Base-by-base conservation (phyloP, 1,140 invertebrate species). In the Teleopsis dalmanni region DNA sequence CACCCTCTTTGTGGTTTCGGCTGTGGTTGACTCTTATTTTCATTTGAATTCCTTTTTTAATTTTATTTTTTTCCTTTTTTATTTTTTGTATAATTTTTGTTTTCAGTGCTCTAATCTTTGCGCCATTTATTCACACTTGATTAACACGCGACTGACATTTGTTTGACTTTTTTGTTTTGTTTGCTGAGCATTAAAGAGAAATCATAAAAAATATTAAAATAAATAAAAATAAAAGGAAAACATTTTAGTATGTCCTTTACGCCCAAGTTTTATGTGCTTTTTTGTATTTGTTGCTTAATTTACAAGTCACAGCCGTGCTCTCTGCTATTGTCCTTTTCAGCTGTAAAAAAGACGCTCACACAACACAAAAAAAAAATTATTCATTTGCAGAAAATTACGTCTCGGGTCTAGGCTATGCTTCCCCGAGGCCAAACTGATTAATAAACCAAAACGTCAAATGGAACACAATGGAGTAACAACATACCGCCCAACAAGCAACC, bases 71-170 rank as follows among this genome's bases (percentile, higher is more conserved):
- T 51, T 47, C 53, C 37, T 52, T 62, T 44, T 51, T 33, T 47
- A 29, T 49, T 40, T 42, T 47, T 33, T 36, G 44, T 51, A 37
- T 36, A 21, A 46, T 49, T 44, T 29, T 51, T 35, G 16, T 38
- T 46, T 31, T 47, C 35, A 50, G 38, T 51, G 34, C 60, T 67
- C 64, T 67, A 66, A 64, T 67, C 64, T 66, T 66, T 66, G 64
- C 64, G 63, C 63, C 64, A 66, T 66, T 67, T 67, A 67, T 67
- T 67, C 64, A 67, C 64, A 67, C 59, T 67, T 67, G 64, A 67
- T 67, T 67, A 67, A 67, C 64, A 67, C 64, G 61, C 64, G 61
- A 57, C 61, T 67, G 64, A 67, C 64, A 67, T 67, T 67, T 67
- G 64, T 60, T 50, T 50, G 48, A 50, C 48, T 50, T 44, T 43